Conservation (phyloP, 2,797 vertebrate species). For the Potorous gilbertii region DNA sequence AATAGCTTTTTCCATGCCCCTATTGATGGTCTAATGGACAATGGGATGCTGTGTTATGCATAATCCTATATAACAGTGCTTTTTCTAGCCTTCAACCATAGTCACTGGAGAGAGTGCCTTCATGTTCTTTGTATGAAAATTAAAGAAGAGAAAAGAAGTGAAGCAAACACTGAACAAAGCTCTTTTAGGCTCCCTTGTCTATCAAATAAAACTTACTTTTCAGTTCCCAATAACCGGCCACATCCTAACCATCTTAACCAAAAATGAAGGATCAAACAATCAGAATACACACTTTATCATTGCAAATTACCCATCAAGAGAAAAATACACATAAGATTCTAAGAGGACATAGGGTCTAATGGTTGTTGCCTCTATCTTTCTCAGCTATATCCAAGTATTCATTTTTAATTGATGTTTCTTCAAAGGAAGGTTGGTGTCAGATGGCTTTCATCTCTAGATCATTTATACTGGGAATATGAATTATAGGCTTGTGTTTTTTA, state of each 20-base stretch:
- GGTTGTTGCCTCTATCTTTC: neutral
- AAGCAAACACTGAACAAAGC: neutral
- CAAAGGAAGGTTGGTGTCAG: neutral
- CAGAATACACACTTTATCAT: neutral
- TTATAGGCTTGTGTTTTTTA: neutral
- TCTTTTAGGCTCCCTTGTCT: neutral
- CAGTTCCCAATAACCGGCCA: neutral
- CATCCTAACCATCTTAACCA: slow-evolving; percentile 4
- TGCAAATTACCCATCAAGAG: neutral
- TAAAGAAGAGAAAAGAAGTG: neutral
- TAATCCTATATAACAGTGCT: neutral
- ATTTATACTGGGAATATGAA: neutral
- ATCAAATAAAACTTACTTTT: neutral
- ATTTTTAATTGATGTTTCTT: neutral
- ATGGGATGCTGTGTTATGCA: neutral
- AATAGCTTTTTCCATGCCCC: neutral
- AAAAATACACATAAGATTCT: neutral
- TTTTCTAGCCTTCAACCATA: neutral
- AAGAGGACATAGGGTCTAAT: neutral
- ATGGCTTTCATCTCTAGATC: neutral
- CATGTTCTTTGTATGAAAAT: neutral
- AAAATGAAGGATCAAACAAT: neutral
- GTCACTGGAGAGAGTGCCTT: neutral
- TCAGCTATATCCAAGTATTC: neutral
- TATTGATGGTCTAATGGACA: neutral